phyloP scores from a whole-genome alignment of 2,797 vertebrate genomes.

The Gorsachius magnificus region DNA sequence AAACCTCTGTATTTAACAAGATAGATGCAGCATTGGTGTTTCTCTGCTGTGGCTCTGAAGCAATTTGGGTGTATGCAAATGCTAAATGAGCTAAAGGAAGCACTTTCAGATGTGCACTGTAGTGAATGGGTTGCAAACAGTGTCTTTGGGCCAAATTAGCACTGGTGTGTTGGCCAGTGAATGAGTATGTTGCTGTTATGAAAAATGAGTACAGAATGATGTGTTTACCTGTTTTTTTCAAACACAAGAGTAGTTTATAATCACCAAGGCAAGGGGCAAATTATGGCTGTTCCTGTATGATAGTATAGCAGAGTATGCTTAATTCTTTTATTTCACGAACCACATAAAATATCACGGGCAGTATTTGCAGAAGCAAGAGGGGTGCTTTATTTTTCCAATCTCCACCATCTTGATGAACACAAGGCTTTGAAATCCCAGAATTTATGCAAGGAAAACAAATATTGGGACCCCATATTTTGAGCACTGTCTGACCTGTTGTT shows the following conservation, averaged over 20 bases:
- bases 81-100: background rate
- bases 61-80: background rate
- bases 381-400: background rate
- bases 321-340: background rate
- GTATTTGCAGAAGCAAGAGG: background rate
- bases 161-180: background rate
- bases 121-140: background rate
- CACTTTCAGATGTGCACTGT: background rate
- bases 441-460: background rate
- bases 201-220: background rate
- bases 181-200: background rate
- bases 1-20: constrained; percentile 1
- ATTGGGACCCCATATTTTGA: background rate
- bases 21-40: background rate
- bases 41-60: background rate
- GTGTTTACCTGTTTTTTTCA: background rate
- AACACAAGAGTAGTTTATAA: background rate
- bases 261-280: background rate
- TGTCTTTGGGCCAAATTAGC: background rate
- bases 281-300: background rate
- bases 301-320: background rate
- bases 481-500: background rate
- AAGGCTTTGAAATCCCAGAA: background rate
- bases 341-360: background rate
- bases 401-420: background rate